These are phyloP conservation scores for Thereuonema tuberculata DNA, from an alignment of 1,140 invertebrate species.

Conservation along the genomic window DNA sequence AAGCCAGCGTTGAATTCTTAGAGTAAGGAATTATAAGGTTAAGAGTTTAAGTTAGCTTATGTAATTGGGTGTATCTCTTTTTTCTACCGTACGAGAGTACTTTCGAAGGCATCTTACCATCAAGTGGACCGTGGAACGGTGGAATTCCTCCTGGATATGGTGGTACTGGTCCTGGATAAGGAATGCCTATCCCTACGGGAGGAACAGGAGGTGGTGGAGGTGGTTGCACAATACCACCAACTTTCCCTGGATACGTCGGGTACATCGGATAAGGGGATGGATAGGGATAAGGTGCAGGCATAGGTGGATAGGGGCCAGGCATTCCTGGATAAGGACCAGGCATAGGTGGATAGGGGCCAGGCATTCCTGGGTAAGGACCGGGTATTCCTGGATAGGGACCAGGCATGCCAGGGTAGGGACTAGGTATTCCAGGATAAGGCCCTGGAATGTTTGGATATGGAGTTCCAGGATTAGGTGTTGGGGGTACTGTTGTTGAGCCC, in stretches of 20 bases:
- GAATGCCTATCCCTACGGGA: too few relatives aligned
- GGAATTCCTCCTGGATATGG: too few relatives aligned
- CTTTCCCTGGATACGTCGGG: too few relatives aligned
- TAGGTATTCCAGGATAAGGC: background rate
- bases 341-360: background rate
- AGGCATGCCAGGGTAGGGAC: background rate
- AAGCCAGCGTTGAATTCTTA: too few relatives aligned
- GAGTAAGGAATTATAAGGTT: too few relatives aligned
- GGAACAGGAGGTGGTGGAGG: too few relatives aligned
- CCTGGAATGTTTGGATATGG: background rate
- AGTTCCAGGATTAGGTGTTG: background rate
- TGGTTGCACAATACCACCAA: too few relatives aligned
- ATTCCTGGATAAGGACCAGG: conserved; percentile 6
- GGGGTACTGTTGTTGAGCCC: background rate
- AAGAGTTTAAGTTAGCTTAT: too few relatives aligned
- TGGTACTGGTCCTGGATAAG: background rate
- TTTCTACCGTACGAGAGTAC: background rate
- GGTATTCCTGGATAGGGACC: background rate
- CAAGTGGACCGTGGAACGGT: conserved; percentile 10
- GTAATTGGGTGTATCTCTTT: too few relatives aligned
- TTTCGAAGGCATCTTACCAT: conserved; percentile 18
- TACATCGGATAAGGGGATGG: too few relatives aligned
- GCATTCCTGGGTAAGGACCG: background rate
- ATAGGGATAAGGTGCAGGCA: background rate
- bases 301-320: background rate